These are phyloP conservation scores for Podarcis lilfordi DNA, from an alignment of 2,797 vertebrate species.

Conservation along the genomic window DNA sequence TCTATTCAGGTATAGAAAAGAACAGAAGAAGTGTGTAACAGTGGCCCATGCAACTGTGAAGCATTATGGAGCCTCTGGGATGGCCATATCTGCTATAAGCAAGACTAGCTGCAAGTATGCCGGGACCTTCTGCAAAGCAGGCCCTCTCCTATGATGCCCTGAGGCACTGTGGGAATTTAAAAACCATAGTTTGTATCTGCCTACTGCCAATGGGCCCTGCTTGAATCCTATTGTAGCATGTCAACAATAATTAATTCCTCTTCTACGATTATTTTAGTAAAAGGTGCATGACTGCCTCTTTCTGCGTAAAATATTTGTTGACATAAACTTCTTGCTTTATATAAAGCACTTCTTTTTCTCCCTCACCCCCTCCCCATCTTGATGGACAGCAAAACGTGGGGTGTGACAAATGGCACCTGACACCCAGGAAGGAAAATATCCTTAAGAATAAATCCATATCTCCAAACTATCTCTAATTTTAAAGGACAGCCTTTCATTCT, in stretches of 20 bases:
- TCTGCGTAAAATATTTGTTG: slow-evolving; percentile 61
- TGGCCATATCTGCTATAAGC: background rate
- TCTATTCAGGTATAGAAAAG: too few species aligned
- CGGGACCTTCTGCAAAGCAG: background rate
- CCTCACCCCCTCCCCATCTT: slow-evolving; percentile 71
- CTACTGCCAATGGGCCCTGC: background rate
- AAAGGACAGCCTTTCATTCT: slow-evolving; percentile 75
- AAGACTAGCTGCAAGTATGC: background rate
- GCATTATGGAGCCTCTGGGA: background rate
- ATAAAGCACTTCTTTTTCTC: slow-evolving; percentile 57
- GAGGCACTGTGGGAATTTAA: background rate
- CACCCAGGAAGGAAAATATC: slow-evolving; percentile 78
- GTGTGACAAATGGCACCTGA: slow-evolving; percentile 81
- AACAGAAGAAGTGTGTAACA: too few species aligned
- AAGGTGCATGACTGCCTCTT: slow-evolving; percentile 51
- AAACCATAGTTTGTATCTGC: background rate
- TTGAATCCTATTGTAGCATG: slow-evolving; percentile 50
- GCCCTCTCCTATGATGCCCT: background rate
- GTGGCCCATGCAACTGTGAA: too few species aligned
- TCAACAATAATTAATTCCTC: slow-evolving; percentile 41
- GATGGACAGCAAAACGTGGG: slow-evolving; percentile 76
- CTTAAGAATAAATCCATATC: slow-evolving; percentile 79
- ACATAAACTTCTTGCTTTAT: slow-evolving; percentile 71
- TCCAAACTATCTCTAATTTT: slow-evolving; percentile 77
- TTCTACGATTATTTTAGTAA: slow-evolving; percentile 50